A percentile compares a stretch with the other conserved stretches of the same genome.
These are phyloP conservation scores for Margarornis squamiger DNA, from an alignment of 2,797 vertebrate genomes.

Conservation along the genomic window DNA sequence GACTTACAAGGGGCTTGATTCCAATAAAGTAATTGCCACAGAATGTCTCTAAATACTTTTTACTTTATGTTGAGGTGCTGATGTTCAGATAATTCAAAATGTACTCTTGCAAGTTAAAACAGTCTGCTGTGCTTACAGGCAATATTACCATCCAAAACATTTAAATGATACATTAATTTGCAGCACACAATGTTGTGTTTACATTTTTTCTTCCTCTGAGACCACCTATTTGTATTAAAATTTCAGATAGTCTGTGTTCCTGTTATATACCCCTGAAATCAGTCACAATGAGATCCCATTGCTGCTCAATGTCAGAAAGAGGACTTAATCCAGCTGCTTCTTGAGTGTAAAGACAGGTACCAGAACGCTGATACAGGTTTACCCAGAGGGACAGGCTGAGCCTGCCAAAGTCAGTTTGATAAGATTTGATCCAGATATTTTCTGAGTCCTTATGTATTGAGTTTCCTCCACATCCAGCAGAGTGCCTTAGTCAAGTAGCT, in stretches of 20 bases:
- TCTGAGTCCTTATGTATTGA: neutral
- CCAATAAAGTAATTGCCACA: neutral
- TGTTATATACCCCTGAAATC: neutral
- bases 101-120: neutral
- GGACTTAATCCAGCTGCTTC: neutral
- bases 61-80: neutral
- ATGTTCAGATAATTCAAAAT: constrained; percentile 19
- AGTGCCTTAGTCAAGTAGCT: neutral
- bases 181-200: neutral
- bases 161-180: neutral
- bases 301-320: neutral
- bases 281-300: neutral
- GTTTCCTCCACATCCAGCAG: neutral
- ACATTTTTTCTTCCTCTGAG: neutral
- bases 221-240: neutral
- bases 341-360: neutral
- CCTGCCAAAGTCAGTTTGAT: accelerated
- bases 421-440: neutral
- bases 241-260: neutral
- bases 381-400: neutral
- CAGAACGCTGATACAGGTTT: neutral
- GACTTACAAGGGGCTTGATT: neutral
- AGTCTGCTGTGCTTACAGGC: neutral
- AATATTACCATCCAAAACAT: neutral
- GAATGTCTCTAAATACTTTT: neutral